Conservation (phyloP, 2,888 invertebrate species). For the Polymixis flavicincta region DNA sequence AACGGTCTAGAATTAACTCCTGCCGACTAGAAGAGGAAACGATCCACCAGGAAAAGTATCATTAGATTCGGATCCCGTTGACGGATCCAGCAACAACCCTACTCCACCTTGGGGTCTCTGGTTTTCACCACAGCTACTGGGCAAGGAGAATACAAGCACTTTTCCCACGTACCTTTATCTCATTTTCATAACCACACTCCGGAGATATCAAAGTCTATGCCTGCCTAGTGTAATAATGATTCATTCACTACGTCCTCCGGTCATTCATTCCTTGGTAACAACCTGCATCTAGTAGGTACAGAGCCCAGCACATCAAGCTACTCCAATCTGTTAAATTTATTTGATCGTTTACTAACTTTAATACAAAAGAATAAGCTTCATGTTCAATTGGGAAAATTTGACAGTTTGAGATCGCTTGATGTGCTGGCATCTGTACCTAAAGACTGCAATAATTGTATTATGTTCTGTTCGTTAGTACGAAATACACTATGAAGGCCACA, state of each 20-base stretch:
- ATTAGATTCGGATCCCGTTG: background rate
- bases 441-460: background rate
- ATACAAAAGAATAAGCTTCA: too few relatives aligned
- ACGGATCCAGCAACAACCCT: too few relatives aligned
- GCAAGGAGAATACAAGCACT: background rate
- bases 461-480: background rate
- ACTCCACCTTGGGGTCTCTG: fast-evolving
- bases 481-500: background rate
- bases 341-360: too few relatives aligned
- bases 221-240: background rate
- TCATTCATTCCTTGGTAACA: background rate
- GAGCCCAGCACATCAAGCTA: too few relatives aligned
- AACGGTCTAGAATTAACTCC: background rate
- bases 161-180: background rate
- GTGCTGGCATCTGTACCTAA: too few relatives aligned
- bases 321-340: too few relatives aligned
- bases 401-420: too few relatives aligned
- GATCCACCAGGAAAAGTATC: background rate
- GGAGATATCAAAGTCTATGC: background rate
- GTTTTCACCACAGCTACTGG: too few relatives aligned
- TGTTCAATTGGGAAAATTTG: too few relatives aligned
- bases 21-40: background rate
- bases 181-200: background rate
- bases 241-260: background rate
- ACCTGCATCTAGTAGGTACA: background rate